These are phyloP conservation scores for Eulemur rubriventer DNA, from an alignment of 2,797 vertebrate species.

Conservation along the genomic window DNA sequence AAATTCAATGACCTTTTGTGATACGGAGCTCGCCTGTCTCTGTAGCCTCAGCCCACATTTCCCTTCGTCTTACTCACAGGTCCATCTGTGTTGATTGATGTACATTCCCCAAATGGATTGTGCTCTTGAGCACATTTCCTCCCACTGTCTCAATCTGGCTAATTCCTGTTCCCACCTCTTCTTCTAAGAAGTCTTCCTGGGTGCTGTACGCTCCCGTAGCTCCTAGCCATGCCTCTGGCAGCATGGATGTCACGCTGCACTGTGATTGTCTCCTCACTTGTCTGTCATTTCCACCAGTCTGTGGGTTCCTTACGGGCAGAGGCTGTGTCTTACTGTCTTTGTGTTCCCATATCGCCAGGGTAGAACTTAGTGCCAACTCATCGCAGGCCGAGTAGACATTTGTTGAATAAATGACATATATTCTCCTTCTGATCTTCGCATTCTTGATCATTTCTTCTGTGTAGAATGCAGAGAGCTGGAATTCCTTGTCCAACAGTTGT, in stretches of 20 bases:
- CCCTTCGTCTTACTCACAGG: not conserved
- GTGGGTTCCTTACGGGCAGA: not conserved
- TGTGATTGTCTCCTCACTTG: not conserved
- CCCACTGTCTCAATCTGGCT: not conserved
- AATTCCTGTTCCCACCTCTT: not conserved
- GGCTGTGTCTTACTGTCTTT: not conserved
- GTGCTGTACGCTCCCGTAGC: rapidly evolving
- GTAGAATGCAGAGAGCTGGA: constrained; percentile 94
- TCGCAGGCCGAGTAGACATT: not conserved
- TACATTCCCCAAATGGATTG: not conserved
- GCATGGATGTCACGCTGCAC: rapidly evolving
- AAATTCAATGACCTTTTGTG: not conserved
- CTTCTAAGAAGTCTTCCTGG: not conserved
- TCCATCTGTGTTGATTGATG: not conserved
- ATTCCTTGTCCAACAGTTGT: constrained; percentile 95
- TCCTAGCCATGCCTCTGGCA: not conserved
- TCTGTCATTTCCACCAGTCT: not conserved
- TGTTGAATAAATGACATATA: constrained; percentile 26
- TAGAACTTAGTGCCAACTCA: not conserved
- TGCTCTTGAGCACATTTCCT: not conserved
- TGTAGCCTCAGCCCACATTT: not conserved
- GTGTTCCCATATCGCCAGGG: not conserved
- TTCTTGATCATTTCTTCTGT: constrained; percentile 66
- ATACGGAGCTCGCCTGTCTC: not conserved
- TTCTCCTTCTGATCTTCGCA: constrained; percentile 35